Percentiles rank a stretch among this genome's conserved stretches.
phyloP scores from a whole-genome alignment of 2,113 vertebrate genomes.

The Gallinago paraguaiae region DNA sequence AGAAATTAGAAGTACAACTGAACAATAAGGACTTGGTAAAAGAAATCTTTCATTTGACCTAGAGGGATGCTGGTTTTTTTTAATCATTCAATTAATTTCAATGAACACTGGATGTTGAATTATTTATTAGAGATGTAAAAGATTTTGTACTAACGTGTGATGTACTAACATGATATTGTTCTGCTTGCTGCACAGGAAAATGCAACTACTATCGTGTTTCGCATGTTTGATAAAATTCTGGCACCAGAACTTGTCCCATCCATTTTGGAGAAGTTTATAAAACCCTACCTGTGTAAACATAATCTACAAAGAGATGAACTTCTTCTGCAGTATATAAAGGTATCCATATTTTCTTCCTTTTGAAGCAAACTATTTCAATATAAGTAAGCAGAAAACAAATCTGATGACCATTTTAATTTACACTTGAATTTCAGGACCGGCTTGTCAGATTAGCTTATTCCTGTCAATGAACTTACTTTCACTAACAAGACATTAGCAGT shows the following conservation, averaged over 20 bases:
- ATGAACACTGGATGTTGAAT: not conserved
- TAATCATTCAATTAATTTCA: not conserved
- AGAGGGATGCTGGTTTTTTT: not conserved
- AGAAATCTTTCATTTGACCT: not conserved
- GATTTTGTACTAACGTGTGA: not conserved
- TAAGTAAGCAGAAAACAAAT: not conserved
- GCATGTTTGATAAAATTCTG: slow-evolving; percentile 92
- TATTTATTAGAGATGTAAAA: not conserved
- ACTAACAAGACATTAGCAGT: not conserved
- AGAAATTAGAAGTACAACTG: not conserved
- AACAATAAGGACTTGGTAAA: not conserved
- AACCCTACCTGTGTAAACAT: slow-evolving; percentile 86
- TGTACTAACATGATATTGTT: not conserved
- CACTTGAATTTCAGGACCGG: not conserved
- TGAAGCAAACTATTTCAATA: not conserved
- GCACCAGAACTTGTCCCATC: slow-evolving; percentile 89
- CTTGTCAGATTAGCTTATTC: not conserved
- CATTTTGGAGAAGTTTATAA: slow-evolving; percentile 81
- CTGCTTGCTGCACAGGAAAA: slow-evolving; percentile 78
- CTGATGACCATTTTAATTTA: not conserved
- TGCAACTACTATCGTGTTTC: slow-evolving; percentile 85
- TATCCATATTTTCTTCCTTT: slow-evolving; percentile 27
- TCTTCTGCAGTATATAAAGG: slow-evolving; percentile 92
- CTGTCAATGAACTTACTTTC: not conserved
- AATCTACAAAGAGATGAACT: slow-evolving; percentile 85